phyloP scores from a whole-genome alignment of 2,797 vertebrate genomes.

The Salmo trutta region DNA sequence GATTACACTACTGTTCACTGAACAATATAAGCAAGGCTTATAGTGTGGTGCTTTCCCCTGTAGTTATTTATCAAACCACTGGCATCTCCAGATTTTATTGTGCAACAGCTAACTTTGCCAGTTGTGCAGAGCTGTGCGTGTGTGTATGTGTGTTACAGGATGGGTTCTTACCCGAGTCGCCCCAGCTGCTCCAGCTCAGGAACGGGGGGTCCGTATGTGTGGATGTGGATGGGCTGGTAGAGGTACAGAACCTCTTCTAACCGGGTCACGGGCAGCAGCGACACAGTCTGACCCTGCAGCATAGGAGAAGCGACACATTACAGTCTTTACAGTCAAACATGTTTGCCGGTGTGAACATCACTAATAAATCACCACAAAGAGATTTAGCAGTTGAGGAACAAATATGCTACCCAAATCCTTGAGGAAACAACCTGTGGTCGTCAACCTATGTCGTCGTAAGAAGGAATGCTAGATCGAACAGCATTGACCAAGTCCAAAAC shows the following conservation, averaged over 20 bases:
- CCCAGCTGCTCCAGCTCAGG: slow-evolving; percentile 86
- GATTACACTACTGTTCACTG: too few relatives aligned
- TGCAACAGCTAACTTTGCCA: too few relatives aligned
- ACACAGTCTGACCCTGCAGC: slow-evolving; percentile 87
- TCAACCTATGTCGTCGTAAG: slow-evolving; percentile 36
- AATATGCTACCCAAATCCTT: slow-evolving; percentile 29
- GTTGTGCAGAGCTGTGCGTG: too few relatives aligned
- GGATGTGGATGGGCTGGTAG: slow-evolving; percentile 84
- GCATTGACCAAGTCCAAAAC: too few relatives aligned
- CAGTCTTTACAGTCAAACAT: background rate
- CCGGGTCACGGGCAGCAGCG: slow-evolving; percentile 82
- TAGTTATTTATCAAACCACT: too few relatives aligned
- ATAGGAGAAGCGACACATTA: background rate
- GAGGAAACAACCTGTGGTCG: slow-evolving; percentile 27
- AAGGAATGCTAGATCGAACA: too few relatives aligned
- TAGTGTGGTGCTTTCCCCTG: too few relatives aligned
- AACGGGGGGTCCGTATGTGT: slow-evolving; percentile 85
- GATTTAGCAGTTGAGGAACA: slow-evolving; percentile 13
- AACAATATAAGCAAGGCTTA: too few relatives aligned
- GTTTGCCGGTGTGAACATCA: slow-evolving; percentile 5
- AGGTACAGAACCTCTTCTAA: slow-evolving; percentile 86
- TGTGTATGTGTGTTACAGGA: too few relatives aligned
- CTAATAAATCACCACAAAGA: slow-evolving; percentile 19
- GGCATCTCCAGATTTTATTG: too few relatives aligned
- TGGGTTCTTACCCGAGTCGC: slow-evolving; percentile 82